Percentiles rank a stretch among this genome's conserved stretches.
These are phyloP conservation scores for Illadopsis cleaveri DNA, from an alignment of 2,113 vertebrate species.

Conservation along the genomic window DNA sequence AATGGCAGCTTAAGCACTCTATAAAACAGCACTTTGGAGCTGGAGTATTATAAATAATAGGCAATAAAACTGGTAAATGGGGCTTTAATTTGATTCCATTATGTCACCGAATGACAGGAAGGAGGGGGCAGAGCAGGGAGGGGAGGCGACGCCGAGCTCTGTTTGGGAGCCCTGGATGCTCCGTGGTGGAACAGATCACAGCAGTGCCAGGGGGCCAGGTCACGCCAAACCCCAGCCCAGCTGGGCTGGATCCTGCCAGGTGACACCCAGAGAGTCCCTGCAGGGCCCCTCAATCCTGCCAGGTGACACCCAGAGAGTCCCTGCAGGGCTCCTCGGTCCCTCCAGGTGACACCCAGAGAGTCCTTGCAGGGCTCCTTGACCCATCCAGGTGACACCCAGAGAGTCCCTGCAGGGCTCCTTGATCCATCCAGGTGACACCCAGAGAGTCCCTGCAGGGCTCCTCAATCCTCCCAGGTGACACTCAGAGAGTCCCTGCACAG, in stretches of 20 bases:
- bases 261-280: background rate
- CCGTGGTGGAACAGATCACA: background rate
- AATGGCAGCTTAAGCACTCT: constrained; percentile 81
- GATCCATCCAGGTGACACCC: background rate
- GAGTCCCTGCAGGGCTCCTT: background rate
- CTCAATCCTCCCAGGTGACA: accelerated
- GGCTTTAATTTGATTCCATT: constrained; percentile 83
- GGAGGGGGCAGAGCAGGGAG: constrained; percentile 30
- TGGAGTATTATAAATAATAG: constrained; percentile 81
- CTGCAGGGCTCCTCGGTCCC: background rate
- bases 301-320: background rate
- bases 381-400: background rate
- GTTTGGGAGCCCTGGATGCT: background rate
- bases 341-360: background rate
- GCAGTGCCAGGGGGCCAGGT: accelerated
- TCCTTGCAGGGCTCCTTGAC: background rate
- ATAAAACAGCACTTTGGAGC: constrained; percentile 82
- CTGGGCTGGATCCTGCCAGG: accelerated
- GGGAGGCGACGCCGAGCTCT: background rate
- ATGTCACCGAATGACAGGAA: constrained; percentile 74
- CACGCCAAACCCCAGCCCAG: background rate
- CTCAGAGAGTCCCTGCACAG: background rate
- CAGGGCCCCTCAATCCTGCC: background rate
- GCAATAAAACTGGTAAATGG: constrained; percentile 80
- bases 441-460: background rate